Base-by-base conservation (phyloP, 2,113 vertebrate genomes). In the Baryphthengus martii region DNA sequence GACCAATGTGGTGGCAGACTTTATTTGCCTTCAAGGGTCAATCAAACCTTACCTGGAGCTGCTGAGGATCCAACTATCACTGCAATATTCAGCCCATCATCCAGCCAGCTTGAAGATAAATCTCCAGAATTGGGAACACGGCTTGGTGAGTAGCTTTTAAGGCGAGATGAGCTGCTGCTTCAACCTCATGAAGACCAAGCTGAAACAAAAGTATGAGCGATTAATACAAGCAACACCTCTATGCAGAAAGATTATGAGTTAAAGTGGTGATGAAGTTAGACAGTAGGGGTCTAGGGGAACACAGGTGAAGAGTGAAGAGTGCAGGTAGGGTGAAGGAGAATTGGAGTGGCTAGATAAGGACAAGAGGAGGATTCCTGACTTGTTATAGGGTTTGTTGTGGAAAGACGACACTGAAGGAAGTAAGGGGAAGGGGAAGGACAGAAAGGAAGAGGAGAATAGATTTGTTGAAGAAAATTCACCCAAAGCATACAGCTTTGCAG, bases 331-430 rank as follows among this genome's bases (percentile, higher is more conserved):
- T 59, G 53, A 79, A 62, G 8, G 19, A 49, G 8, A 39, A 10
- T 11, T 63, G 13, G 3, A 0, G 3, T 55, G 6, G 10, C n/a
- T 35, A 76, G 24, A 21, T 33, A 84, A 78, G 61, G 31, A 39
- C 6, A 29, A 49, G 28, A 19, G 14, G 17, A 7, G 4, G 11
- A 37, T 58, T 6, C 12, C 21, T 52, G 53, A 23, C 10, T 55
- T 37, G 1, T 37, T 75, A 19, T 1, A 31, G 24, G 8, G 2
- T 28, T 78, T 9, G 2, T 45, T 21, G 11, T 7, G 4, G 20
- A 86, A 90, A 55, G 23, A 72, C 21, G 58, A 13, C n/a, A 26
- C 3, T 52, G 55, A 58, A 58, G 29, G 8, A 66, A 28, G 4
- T 63, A 19, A 71, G 4, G 7, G 7, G 16, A 55, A 90, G 9